phyloP scores from a whole-genome alignment of 2,888 invertebrate species.

The Clanis bilineata region DNA sequence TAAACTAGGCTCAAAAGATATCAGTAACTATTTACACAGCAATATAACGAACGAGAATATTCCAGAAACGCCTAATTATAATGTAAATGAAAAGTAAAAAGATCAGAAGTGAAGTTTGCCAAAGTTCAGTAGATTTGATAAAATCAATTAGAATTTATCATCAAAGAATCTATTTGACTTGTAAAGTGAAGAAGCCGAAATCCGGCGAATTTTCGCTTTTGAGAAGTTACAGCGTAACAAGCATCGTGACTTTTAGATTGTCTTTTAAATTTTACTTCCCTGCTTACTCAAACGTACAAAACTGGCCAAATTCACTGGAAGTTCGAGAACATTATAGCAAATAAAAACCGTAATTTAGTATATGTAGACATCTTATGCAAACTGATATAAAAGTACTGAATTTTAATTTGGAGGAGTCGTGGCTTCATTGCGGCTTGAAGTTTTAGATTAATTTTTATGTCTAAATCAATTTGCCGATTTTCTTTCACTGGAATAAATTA shows the following conservation, averaged over 20 bases:
- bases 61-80: slow-evolving; percentile 29
- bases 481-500: too few relatives aligned
- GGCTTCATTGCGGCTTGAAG: too few relatives aligned
- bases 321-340: too few relatives aligned
- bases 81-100: slow-evolving; percentile 38
- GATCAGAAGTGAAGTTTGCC: slow-evolving; percentile 29
- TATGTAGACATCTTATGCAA: too few relatives aligned
- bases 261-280: background rate
- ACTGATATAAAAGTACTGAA: too few relatives aligned
- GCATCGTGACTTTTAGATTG: slow-evolving; percentile 1
- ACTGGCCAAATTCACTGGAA: background rate
- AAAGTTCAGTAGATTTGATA: slow-evolving; percentile 38
- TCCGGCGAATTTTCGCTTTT: slow-evolving; percentile 24
- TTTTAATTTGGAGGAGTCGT: too few relatives aligned
- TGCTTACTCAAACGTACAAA: background rate
- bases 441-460: too few relatives aligned
- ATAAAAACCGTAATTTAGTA: too few relatives aligned
- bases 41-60: background rate
- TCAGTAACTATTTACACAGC: background rate
- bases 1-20: too few relatives aligned
- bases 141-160: slow-evolving; percentile 52
- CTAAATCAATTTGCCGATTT: too few relatives aligned
- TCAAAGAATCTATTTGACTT: slow-evolving; percentile 52
- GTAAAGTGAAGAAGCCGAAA: slow-evolving; percentile 36
- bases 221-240: slow-evolving; percentile 3